These are phyloP conservation scores for Dysdera silvatica DNA, from an alignment of 1,140 invertebrate genomes.

Conservation along the genomic window DNA sequence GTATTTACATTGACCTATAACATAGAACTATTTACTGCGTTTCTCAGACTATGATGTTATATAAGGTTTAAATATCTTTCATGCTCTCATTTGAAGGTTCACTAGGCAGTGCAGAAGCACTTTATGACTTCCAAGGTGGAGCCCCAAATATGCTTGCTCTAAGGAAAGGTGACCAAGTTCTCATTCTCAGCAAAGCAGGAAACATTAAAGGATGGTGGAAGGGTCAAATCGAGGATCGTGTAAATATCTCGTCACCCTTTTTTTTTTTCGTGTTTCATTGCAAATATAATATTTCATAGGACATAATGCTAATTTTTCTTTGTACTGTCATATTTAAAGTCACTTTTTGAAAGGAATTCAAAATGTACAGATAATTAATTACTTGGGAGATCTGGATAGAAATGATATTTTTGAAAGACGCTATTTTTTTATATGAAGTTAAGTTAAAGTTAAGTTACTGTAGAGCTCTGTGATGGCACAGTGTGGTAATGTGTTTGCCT, in stretches of 20 bases:
- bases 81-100: constrained; percentile 3
- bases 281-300: too few species aligned
- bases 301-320: too few species aligned
- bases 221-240: constrained; percentile 58
- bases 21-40: background rate
- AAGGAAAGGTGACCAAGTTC: constrained; percentile 65
- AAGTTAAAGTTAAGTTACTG: too few species aligned
- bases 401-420: background rate
- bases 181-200: constrained; percentile 66
- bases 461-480: too few species aligned
- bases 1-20: constrained; percentile 3
- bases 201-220: constrained; percentile 76
- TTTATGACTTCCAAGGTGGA: constrained; percentile 46
- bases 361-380: background rate
- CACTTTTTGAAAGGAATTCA: background rate
- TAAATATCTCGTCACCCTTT: constrained; percentile 32
- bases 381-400: background rate
- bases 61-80: background rate
- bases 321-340: too few species aligned
- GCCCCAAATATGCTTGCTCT: constrained; percentile 69
- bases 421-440: too few species aligned
- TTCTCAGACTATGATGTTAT: background rate
- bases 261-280: background rate
- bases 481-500: too few species aligned
- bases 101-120: constrained; percentile 37